Conservation (phyloP, 2,113 vertebrate genomes). For the Macaca fascicularis region T2T-MFA8v1.1 NC_088388.1:56298001-56298500, state of each 20-base stretch:
- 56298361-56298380: neutral
- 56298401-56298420: neutral
- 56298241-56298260: neutral
- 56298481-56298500: neutral
- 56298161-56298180: neutral
- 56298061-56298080: neutral
- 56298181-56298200: neutral
- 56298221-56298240: neutral
- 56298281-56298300: neutral
- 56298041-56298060: neutral
- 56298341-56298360: neutral
- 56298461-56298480: neutral
- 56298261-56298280: neutral
- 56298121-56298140: neutral
- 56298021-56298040: neutral
- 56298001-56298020: neutral
- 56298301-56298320: neutral
- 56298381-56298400: neutral
- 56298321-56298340: neutral
- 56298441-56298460: neutral
- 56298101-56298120: neutral
- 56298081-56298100: neutral
- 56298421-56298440: neutral
- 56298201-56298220: constrained; percentile 3
- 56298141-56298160: neutral